These are phyloP conservation scores for Caiman crocodilus DNA, from an alignment of 2,797 vertebrate species.

Conservation along the genomic window DNA sequence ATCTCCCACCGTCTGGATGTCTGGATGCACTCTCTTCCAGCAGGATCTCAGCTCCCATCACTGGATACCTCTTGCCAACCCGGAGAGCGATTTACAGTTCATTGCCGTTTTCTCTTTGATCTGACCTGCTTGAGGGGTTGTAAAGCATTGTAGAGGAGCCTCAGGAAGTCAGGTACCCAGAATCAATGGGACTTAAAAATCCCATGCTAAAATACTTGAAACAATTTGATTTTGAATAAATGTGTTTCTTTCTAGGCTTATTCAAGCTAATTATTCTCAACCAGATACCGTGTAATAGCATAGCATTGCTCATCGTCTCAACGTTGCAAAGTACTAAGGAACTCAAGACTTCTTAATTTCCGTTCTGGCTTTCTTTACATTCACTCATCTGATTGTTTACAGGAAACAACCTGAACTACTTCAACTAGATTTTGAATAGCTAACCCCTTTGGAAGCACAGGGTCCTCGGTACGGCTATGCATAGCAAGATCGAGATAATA, in stretches of 20 bases:
- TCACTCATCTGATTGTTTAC: not conserved
- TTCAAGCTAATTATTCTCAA: constrained; percentile 42
- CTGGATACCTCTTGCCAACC: not conserved
- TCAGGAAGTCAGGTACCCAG: not conserved
- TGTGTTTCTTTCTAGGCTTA: constrained; percentile 46
- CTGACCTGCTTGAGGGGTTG: not conserved
- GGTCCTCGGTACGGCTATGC: not conserved
- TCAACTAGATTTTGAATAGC: not conserved
- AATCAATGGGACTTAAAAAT: not conserved
- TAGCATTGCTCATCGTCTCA: constrained; percentile 60
- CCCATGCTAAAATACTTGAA: not conserved
- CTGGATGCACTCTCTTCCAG: not conserved
- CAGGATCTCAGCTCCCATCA: not conserved
- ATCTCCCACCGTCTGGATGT: too few relatives aligned
- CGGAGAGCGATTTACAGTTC: not conserved
- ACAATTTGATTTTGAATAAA: constrained; percentile 57
- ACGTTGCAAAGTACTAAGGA: not conserved
- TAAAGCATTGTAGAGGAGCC: not conserved
- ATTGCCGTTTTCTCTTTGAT: not conserved
- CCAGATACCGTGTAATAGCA: not conserved
- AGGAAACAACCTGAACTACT: not conserved
- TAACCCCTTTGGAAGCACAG: not conserved
- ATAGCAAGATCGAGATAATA: fast-evolving
- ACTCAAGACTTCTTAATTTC: constrained; percentile 58
- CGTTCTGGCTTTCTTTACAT: not conserved